These are phyloP conservation scores for Sarcophaga caerulescens DNA, from an alignment of 2,888 invertebrate genomes.

Conservation along the genomic window DNA sequence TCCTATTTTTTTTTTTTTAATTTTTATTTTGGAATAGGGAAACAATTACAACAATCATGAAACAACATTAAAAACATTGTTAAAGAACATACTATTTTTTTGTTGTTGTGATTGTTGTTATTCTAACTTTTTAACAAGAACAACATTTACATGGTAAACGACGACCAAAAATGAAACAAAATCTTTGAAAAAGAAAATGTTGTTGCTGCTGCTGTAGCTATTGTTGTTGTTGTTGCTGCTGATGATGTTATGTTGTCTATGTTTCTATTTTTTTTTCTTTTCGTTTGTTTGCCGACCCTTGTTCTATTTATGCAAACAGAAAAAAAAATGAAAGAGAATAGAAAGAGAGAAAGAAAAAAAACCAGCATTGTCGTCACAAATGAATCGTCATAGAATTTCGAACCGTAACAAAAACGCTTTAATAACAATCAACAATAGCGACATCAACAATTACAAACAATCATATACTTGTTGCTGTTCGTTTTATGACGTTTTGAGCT, in stretches of 20 bases:
- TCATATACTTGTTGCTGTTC: slow-evolving; percentile 35
- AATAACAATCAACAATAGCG: not conserved
- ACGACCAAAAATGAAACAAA: not conserved
- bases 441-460: slow-evolving; percentile 51
- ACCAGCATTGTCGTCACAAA: slow-evolving; percentile 37
- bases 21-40: slow-evolving; percentile 10
- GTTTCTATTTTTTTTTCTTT: slow-evolving; percentile 19
- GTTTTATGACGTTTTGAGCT: slow-evolving; percentile 14
- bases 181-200: not conserved
- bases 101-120: not conserved
- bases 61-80: slow-evolving; percentile 52
- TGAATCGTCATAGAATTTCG: slow-evolving; percentile 47
- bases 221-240: slow-evolving; percentile 63
- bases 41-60: slow-evolving; percentile 59
- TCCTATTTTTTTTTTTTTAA: not conserved
- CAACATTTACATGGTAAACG: slow-evolving; percentile 55
- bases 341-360: not conserved
- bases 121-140: slow-evolving; percentile 32
- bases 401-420: slow-evolving; percentile 28
- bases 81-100: slow-evolving; percentile 17
- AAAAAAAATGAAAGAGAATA: not conserved
- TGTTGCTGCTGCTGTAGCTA: slow-evolving; percentile 6
- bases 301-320: slow-evolving; percentile 68
- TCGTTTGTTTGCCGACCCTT: slow-evolving; percentile 60
- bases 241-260: slow-evolving; percentile 55